Conservation (phyloP, 1,140 invertebrate genomes). For the Scaptomyza graminum region DNA sequence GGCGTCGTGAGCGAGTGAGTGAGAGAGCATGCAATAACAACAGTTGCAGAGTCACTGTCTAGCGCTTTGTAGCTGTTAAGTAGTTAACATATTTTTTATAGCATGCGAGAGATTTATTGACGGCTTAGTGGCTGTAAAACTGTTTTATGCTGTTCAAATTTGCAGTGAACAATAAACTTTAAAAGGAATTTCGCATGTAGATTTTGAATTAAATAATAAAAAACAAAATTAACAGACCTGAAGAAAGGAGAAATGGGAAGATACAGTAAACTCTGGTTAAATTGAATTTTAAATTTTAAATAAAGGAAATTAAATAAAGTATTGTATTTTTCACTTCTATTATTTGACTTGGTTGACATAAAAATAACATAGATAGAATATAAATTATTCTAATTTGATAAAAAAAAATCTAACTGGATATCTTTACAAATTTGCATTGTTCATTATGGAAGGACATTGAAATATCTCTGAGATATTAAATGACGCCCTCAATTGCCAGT, state of each 20-base stretch:
- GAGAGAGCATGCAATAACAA: conserved; percentile 31
- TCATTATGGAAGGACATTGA: conserved; percentile 55
- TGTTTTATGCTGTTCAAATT: not conserved
- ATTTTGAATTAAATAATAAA: too few relatives aligned
- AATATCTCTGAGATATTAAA: conserved; percentile 52
- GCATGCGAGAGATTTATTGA: conserved; percentile 40
- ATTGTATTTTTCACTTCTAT: too few relatives aligned
- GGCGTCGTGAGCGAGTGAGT: conserved; percentile 17
- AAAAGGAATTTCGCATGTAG: not conserved
- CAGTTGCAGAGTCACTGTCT: conserved; percentile 33
- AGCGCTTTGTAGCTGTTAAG: conserved; percentile 1
- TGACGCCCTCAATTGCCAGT: conserved; percentile 30
- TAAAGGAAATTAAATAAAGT: too few relatives aligned
- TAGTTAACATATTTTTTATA: conserved; percentile 11
- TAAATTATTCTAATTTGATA: too few relatives aligned
- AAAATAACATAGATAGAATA: too few relatives aligned
- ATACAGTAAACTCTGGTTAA: too few relatives aligned
- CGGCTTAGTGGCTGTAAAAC: conserved; percentile 16
- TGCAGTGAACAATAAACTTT: not conserved
- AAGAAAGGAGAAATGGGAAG: too few relatives aligned
- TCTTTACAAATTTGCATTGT: conserved; percentile 4
- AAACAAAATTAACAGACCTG: too few relatives aligned
- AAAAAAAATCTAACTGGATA: too few relatives aligned
- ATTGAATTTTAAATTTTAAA: too few relatives aligned
- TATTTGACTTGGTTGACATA: too few relatives aligned